Evolutionary conservation across 1,140 invertebrate species (phyloP), one percentile per base, ranked within the genome.

Genomic region (Episyrphus balteatus): DNA sequence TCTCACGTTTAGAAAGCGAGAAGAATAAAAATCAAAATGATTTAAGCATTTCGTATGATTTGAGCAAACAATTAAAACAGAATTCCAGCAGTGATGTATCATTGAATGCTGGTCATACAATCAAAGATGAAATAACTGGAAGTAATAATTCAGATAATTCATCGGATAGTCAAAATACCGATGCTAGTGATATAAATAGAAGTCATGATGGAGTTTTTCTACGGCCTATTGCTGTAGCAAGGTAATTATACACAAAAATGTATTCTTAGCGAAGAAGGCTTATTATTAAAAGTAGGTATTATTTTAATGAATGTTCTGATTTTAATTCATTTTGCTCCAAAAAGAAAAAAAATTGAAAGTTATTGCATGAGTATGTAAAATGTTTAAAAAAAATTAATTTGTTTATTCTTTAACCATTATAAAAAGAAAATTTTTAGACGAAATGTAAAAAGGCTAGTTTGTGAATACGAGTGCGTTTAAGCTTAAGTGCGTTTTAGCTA

Each of bases 141-240:
- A 26, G 21, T 26, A 26, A 26, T 26, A 26, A 26, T 26, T 26
- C 21, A 8, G 21, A 26, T 26, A 26, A 40, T 57, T 60, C 15
- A 55, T 50, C 13, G 56, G 59, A 1, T 26, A 32, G 14, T 17
- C 59, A 54, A 13, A 49, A 39, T 7, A 34, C 47, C 11, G 61
- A 61, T 17, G 59, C 61, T 8, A 33, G 58, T 38, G 62, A 65
- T 15, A 44, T 59, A 26, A 61, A 64, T 13, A 56, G 62, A 1
- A 57, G 61, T 12, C 75, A 76, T 43, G 80, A 82, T 61, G 78
- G 76, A 2, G 79, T 81, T 1, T 82, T 82, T 53, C 61, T 81
- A 15, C 68, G 76, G 53, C 80, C 79, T 1, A 74, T 77, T 11
- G 75, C 73, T 33, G 67, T 77, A 42, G 70, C 68, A 14, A 74